Evolutionary conservation across 2,888 invertebrate species (phyloP).

Genomic region (Acrobasis consociella): DNA sequence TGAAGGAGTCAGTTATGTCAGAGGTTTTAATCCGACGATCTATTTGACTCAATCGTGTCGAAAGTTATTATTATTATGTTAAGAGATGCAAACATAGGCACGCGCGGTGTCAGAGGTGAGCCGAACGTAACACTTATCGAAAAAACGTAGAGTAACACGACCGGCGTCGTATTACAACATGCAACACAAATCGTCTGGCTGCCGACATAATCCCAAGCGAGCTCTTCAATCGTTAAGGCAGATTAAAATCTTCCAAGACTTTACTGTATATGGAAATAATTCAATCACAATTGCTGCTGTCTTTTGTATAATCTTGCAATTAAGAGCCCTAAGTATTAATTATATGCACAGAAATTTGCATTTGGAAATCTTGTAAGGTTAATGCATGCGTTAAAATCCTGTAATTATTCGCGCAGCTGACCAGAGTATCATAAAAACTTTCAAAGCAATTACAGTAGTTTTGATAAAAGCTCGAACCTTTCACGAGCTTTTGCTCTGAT

Average conservation of each 20-base stretch:
- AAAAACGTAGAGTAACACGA: conserved; percentile 11
- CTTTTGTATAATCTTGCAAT: background rate
- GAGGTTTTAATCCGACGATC: conserved; percentile 23
- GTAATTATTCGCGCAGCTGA: conserved; percentile 47
- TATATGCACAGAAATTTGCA: conserved; percentile 45
- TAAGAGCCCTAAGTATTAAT: conserved; percentile 27
- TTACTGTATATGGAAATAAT: background rate
- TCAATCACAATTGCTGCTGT: background rate
- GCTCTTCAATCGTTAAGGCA: background rate
- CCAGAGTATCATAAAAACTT: conserved; percentile 60
- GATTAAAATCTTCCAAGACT: background rate
- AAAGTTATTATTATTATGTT: conserved; percentile 41
- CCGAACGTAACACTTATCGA: conserved; percentile 29
- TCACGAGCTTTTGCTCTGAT: conserved; percentile 56
- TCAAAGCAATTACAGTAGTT: conserved; percentile 61
- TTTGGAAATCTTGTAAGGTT: conserved; percentile 53
- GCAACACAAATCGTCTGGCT: conserved; percentile 7
- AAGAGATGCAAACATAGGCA: conserved; percentile 30
- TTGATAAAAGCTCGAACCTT: conserved; percentile 51
- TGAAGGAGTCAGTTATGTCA: conserved; percentile 31
- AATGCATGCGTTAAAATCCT: conserved; percentile 47
- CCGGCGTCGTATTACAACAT: conserved; percentile 2
- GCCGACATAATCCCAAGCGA: background rate
- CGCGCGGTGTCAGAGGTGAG: conserved; percentile 46
- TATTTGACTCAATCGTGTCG: conserved; percentile 30